A percentile compares a stretch with the other conserved stretches of the same genome.
Conservation (phyloP, 2,888 invertebrate species). For the Eupithecia abbreviata region DNA sequence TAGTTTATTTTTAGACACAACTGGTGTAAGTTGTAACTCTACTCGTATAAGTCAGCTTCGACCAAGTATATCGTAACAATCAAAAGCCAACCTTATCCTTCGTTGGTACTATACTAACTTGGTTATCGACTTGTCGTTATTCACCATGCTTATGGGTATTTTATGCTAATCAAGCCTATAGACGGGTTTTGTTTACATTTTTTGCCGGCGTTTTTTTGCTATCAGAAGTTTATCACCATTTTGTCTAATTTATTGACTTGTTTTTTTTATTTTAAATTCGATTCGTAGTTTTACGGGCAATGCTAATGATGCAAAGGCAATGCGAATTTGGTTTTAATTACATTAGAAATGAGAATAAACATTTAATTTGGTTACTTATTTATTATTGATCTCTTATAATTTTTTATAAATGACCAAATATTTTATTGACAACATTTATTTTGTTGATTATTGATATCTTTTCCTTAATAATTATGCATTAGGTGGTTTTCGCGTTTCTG, state of each 20-base stretch:
- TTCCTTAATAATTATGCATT: neutral
- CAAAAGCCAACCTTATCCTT: slow-evolving; percentile 25
- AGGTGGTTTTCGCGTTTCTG: neutral
- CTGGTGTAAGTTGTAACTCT: slow-evolving; percentile 16
- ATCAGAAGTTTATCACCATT: slow-evolving; percentile 31
- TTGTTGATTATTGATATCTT: neutral
- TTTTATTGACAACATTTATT: too few relatives aligned
- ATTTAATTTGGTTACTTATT: neutral
- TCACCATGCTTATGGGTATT: slow-evolving; percentile 49
- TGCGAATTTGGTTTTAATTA: neutral
- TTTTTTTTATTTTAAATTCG: neutral
- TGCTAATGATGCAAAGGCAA: too few relatives aligned
- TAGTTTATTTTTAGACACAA: slow-evolving; percentile 30
- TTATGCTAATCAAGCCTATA: slow-evolving; percentile 55
- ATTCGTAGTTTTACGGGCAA: neutral
- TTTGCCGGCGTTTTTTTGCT: slow-evolving; percentile 43
- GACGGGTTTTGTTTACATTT: slow-evolving; percentile 55
- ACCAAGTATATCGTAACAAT: slow-evolving; percentile 17
- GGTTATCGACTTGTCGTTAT: slow-evolving; percentile 47
- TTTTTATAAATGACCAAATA: too few relatives aligned
- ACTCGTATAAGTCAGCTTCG: neutral
- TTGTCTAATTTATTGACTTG: slow-evolving; percentile 18
- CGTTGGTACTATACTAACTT: slow-evolving; percentile 45
- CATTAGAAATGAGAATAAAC: neutral
- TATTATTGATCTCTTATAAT: neutral